A percentile compares a stretch with the other conserved stretches of the same genome.
phyloP scores from a whole-genome alignment of 1,140 invertebrate genomes.

The Phymastichus coffea region DNA sequence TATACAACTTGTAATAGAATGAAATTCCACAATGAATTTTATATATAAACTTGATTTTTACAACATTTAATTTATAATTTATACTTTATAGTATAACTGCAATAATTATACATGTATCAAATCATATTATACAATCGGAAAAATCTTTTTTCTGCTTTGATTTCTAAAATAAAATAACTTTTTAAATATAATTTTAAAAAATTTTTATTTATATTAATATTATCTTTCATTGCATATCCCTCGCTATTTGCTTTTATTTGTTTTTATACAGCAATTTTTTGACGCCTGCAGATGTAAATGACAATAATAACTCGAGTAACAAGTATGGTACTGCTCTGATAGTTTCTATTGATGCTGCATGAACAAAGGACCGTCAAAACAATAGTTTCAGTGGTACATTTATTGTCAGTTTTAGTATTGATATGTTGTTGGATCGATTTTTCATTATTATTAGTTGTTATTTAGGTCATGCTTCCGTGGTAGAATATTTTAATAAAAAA shows the following conservation, averaged over 20 bases:
- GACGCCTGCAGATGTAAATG: not conserved
- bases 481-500: not conserved
- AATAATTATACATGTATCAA: not conserved
- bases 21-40: not conserved
- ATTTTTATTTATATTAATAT: not conserved
- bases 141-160: not conserved
- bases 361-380: not conserved
- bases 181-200: not conserved
- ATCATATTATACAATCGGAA: not conserved
- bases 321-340: not conserved
- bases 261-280: not conserved
- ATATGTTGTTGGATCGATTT: not conserved
- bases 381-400: slow-evolving; percentile 6
- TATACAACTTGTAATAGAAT: not conserved
- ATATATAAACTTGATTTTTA: not conserved
- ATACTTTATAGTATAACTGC: too few species aligned
- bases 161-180: not conserved
- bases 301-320: not conserved
- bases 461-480: not conserved
- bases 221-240: not conserved
- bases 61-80: too few species aligned
- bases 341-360: slow-evolving; percentile 8
- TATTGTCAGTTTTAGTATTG: not conserved
- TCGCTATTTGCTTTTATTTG: not conserved
- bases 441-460: not conserved